phyloP scores from a whole-genome alignment of 2,888 invertebrate species.

The Drosophila multiciliata region DNA sequence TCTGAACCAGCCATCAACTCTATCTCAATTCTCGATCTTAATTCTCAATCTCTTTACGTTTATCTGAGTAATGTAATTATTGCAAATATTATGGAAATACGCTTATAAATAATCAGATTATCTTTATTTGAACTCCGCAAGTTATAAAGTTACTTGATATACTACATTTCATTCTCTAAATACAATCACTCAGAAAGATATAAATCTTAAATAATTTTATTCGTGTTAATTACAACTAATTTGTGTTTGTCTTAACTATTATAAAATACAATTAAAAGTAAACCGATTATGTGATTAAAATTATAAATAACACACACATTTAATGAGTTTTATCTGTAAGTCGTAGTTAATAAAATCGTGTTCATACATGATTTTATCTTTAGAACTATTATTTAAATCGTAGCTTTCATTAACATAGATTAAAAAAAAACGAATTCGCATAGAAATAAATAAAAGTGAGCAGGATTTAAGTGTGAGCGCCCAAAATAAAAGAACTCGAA shows the following conservation, averaged over 20 bases:
- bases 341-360: too few species aligned
- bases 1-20: neutral
- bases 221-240: neutral
- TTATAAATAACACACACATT: neutral
- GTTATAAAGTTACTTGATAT: neutral
- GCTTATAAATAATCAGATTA: constrained; percentile 5
- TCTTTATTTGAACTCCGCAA: constrained; percentile 1
- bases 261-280: neutral
- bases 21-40: neutral
- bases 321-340: neutral
- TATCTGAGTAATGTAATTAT: neutral
- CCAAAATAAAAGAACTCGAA: neutral
- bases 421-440: too few species aligned
- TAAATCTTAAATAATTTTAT: neutral
- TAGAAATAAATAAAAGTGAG: neutral
- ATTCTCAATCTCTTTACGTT: too few species aligned
- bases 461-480: neutral
- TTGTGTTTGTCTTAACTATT: neutral
- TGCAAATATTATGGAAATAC: neutral
- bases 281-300: neutral
- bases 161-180: constrained; percentile 10
- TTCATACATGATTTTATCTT: neutral
- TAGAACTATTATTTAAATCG: neutral
- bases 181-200: neutral
- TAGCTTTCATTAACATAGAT: neutral